Conservation (phyloP, 53 echinoderm and acorn worm species). For the Crossaster papposus region DNA sequence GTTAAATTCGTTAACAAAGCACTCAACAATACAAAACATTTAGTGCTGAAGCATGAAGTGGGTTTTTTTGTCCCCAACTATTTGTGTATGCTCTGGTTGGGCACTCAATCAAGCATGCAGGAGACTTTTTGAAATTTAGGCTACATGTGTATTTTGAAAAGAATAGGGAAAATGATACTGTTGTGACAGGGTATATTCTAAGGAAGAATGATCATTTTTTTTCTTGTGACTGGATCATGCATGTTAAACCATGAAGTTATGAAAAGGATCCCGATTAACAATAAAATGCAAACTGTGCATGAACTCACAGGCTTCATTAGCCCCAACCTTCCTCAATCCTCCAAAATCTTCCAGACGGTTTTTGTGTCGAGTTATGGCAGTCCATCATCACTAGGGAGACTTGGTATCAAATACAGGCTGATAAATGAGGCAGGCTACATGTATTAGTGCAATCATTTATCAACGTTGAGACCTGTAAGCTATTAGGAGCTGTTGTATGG, state of each 20-base stretch:
- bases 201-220: background rate
- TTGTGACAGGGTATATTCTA: background rate
- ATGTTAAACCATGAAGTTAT: too few species aligned
- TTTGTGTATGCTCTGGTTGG: too few species aligned
- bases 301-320: too few species aligned
- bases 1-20: slow-evolving; percentile 4
- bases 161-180: too few species aligned
- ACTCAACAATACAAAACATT: background rate
- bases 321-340: too few species aligned
- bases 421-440: slow-evolving; percentile 15
- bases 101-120: too few species aligned
- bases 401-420: background rate
- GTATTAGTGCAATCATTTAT: background rate
- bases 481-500: background rate
- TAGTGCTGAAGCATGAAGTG: too few species aligned
- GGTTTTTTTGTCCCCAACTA: too few species aligned
- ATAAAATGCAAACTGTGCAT: too few species aligned
- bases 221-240: background rate
- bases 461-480: background rate
- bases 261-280: background rate
- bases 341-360: too few species aligned
- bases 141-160: background rate
- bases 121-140: background rate
- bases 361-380: background rate
- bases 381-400: background rate